Evolutionary conservation across 2,888 invertebrate species (phyloP), one percentile per base, ranked within the genome.

Genomic region (Argyresthia goedartella): DNA sequence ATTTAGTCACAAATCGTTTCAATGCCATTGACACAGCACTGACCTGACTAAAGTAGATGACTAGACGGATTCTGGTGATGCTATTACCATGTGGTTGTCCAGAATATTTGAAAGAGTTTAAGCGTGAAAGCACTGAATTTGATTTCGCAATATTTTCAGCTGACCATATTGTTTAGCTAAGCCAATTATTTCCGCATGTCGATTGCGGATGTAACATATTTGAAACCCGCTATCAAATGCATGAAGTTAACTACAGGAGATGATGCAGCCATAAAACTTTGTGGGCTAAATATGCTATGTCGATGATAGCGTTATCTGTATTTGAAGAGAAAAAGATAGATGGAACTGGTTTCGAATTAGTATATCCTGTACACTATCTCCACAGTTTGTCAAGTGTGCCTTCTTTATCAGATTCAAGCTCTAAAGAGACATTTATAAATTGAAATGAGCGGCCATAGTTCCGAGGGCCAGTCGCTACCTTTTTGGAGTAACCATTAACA

Each of bases 401-500:
- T 45, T 62, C 66, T 75, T 76, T 78, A 78, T 78, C 76, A 76
- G 72, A 74, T 68, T 65, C 63, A 60, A 69, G 69, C 65, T 72
- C 69, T 71, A 64, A 66, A 58, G 63, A 64, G 69, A 69, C 64
- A 68, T 73, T 72, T 69, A 76, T 69, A 70, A 72, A 73, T 71
- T 64, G 64, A 65, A 64, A 64, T 64, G 65, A 63, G 61, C 61
- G 59, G 60, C 57, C 60, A 58, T 58, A 57, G 62, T 63, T 65
- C 67, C 59, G 53, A 51, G 50, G 59, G 64, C 60, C 65, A 65
- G 66, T 67, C 75, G 74, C 76, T 76, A 76, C 76, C 76, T 80
- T 75, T 80, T 69, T 65, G 60, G 65, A 68, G 67, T 63, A n/a
- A 70, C 67, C 60, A 72, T 69, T 68, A 72, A 82, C 80, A 82